Conservation (phyloP, 2,888 invertebrate species). For the Cinara cedri region DNA sequence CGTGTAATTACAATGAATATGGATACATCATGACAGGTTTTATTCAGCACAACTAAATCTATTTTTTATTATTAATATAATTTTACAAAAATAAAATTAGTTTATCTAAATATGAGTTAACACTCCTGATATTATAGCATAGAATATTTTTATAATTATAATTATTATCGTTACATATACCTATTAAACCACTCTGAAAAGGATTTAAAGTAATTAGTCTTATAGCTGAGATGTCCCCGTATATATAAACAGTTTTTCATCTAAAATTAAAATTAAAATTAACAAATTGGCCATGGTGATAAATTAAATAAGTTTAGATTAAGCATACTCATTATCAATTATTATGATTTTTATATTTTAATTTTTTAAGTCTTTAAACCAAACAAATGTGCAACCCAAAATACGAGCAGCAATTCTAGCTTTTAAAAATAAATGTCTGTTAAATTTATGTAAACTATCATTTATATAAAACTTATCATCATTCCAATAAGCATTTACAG, state of each 20-base stretch:
- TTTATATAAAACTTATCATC: too few relatives aligned
- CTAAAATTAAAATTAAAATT: background rate
- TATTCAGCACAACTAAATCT: background rate
- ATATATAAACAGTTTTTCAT: constrained; percentile 11
- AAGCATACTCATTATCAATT: constrained; percentile 2
- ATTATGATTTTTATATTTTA: background rate
- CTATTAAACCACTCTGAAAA: background rate
- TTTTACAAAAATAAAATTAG: background rate
- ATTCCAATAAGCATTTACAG: too few relatives aligned
- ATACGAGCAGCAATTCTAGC: too few relatives aligned
- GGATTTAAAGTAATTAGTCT: too few relatives aligned
- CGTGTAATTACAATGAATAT: background rate
- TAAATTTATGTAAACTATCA: too few relatives aligned
- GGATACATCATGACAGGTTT: background rate
- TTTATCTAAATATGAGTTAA: background rate
- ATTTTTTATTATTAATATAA: background rate
- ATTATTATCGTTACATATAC: background rate
- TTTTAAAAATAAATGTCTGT: too few relatives aligned
- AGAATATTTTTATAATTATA: background rate
- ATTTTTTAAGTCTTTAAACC: too few relatives aligned
- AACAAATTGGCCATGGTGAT: background rate
- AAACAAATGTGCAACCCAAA: too few relatives aligned
- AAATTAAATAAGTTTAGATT: constrained; percentile 1
- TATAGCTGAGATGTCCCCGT: background rate
- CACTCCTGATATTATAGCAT: background rate